A percentile compares a stretch with the other conserved stretches of the same genome.
phyloP scores from a whole-genome alignment of 2,797 vertebrate genomes.

The Takifugu rubripes region DNA sequence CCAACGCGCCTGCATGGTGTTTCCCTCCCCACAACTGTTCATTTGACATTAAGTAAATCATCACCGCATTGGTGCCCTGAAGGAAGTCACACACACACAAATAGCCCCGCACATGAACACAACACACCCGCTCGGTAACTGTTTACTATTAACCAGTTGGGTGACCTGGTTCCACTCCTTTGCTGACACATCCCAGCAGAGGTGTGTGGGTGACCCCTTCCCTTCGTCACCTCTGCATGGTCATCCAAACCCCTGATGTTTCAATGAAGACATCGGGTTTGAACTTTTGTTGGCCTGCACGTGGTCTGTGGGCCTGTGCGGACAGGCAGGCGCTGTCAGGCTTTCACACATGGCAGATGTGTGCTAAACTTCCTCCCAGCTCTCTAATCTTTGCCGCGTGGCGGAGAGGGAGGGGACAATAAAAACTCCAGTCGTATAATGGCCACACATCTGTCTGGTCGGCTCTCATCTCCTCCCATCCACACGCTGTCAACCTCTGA shows the following conservation, averaged over 20 bases:
- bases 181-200: constrained; percentile 51
- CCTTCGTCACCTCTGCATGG: too few species aligned
- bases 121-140: constrained; percentile 38
- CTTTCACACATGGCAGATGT: constrained; percentile 63
- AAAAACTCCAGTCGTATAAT: constrained; percentile 56
- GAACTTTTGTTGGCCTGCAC: constrained; percentile 12
- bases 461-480: constrained; percentile 44
- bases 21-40: constrained; percentile 70
- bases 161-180: constrained; percentile 63
- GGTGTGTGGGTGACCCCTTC: constrained; percentile 36
- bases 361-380: constrained; percentile 69
- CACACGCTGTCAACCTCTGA: constrained; percentile 52
- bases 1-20: constrained; percentile 68
- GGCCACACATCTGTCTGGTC: constrained; percentile 57
- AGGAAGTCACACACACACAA: constrained; percentile 29
- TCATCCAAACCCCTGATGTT: not conserved
- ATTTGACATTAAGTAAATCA: constrained; percentile 80
- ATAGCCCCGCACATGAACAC: constrained; percentile 20
- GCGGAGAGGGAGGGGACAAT: constrained; percentile 26
- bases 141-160: constrained; percentile 63
- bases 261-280: constrained; percentile 15
- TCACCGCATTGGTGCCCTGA: constrained; percentile 60
- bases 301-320: constrained; percentile 8
- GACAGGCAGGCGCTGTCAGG: constrained; percentile 37
- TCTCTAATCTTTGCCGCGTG: constrained; percentile 48